phyloP scores from a whole-genome alignment of 2,888 invertebrate genomes.

The Erannis defoliaria region DNA sequence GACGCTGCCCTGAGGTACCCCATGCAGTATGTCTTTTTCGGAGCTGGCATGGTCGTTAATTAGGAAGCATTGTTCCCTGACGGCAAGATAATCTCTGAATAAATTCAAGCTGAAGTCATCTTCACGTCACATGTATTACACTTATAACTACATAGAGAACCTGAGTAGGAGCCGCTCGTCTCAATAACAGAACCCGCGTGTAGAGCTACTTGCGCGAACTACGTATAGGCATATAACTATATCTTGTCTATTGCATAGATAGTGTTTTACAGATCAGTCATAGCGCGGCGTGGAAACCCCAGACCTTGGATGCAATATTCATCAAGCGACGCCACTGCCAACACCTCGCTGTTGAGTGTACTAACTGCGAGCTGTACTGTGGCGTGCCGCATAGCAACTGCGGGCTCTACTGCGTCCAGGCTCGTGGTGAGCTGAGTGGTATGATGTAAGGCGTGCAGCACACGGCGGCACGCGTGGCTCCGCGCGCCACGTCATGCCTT shows the following conservation, averaged over 20 bases:
- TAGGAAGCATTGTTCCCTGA: conserved; percentile 14
- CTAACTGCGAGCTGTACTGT: background rate
- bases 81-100: conserved; percentile 7
- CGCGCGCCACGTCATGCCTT: background rate
- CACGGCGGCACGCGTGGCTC: conserved; percentile 6
- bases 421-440: background rate
- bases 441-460: conserved; percentile 13
- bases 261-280: background rate
- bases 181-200: conserved; percentile 16
- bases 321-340: conserved; percentile 9
- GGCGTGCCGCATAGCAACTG: background rate
- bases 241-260: too few relatives aligned
- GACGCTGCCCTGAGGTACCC: conserved; percentile 27
- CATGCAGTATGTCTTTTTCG: conserved; percentile 7
- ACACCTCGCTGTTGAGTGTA: background rate
- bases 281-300: conserved; percentile 13
- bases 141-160: background rate
- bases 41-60: conserved; percentile 3
- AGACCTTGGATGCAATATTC: conserved; percentile 21
- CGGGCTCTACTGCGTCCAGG: background rate
- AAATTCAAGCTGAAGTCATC: background rate
- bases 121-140: background rate
- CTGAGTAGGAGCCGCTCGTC: background rate
- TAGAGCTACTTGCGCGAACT: too few relatives aligned
- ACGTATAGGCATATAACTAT: too few relatives aligned